phyloP scores from a whole-genome alignment of 2,797 vertebrate species.

The Distichodus sexfasciatus region DNA sequence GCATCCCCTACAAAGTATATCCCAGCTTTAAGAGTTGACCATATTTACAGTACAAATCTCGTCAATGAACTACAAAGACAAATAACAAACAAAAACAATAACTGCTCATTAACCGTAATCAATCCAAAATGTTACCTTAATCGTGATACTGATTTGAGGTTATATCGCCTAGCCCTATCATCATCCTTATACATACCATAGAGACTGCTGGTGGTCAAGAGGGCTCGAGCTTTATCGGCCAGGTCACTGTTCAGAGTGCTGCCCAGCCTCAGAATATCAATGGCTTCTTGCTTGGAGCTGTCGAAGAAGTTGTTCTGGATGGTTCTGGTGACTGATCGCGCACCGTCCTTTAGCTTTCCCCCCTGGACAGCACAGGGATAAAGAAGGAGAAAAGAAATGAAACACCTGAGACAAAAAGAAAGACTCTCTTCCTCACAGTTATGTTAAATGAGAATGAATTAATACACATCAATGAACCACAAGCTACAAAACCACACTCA shows the following conservation, averaged over 20 bases:
- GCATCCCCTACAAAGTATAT: too few species aligned
- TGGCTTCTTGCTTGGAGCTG: conserved; percentile 98
- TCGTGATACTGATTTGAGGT: too few species aligned
- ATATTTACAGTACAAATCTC: too few species aligned
- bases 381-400: background rate
- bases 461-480: too few species aligned
- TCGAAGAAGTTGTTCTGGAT: conserved; percentile 99
- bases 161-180: background rate
- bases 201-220: conserved; percentile 96
- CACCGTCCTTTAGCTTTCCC: conserved; percentile 98
- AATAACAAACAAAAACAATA: too few species aligned
- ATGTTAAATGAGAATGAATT: too few species aligned
- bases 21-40: too few species aligned
- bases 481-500: background rate
- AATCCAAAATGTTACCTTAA: too few species aligned
- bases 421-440: background rate
- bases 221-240: conserved; percentile 96
- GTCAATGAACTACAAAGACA: too few species aligned
- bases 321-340: conserved; percentile 95
- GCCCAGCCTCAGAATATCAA: conserved; percentile 94
- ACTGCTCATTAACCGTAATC: too few species aligned
- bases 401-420: background rate
- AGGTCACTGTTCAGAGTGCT: conserved; percentile 97
- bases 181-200: conserved; percentile 77
- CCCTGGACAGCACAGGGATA: conserved; percentile 66